These are phyloP conservation scores for Whitmania pigra DNA, from an alignment of 1,140 invertebrate species.

Conservation along the genomic window DNA sequence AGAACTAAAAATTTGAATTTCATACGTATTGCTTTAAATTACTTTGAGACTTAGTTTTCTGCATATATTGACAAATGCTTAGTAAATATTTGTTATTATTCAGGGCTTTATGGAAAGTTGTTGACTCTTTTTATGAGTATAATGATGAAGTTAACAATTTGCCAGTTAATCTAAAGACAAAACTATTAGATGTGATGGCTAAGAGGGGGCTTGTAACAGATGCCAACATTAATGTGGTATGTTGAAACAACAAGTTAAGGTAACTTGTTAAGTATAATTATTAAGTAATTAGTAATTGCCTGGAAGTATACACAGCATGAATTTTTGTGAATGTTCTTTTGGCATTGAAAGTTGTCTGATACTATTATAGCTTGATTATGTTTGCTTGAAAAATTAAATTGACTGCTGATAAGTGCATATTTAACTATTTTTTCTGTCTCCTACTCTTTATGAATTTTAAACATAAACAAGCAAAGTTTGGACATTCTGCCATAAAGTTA, in stretches of 20 bases:
- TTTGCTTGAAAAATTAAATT: neutral
- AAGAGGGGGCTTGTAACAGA: conserved; percentile 5
- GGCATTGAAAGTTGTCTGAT: neutral
- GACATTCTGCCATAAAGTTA: neutral
- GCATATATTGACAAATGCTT: neutral
- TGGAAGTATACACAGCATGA: neutral
- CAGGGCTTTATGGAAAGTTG: neutral
- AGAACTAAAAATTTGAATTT: no score
- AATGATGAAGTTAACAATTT: neutral
- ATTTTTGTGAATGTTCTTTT: no score
- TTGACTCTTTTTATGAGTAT: neutral
- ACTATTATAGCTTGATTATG: neutral
- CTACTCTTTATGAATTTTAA: neutral
- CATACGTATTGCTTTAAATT: no score
- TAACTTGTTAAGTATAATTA: neutral
- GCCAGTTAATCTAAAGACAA: neutral
- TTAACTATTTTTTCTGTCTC: neutral
- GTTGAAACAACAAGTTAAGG: neutral
- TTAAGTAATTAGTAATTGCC: neutral
- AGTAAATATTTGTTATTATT: neutral
- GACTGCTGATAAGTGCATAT: neutral
- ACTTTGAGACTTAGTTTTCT: no score
- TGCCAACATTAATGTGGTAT: neutral
- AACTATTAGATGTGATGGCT: neutral
- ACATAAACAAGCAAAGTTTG: neutral